phyloP scores from a whole-genome alignment of 2,113 vertebrate species.

The Lasiurus borealis region DNA sequence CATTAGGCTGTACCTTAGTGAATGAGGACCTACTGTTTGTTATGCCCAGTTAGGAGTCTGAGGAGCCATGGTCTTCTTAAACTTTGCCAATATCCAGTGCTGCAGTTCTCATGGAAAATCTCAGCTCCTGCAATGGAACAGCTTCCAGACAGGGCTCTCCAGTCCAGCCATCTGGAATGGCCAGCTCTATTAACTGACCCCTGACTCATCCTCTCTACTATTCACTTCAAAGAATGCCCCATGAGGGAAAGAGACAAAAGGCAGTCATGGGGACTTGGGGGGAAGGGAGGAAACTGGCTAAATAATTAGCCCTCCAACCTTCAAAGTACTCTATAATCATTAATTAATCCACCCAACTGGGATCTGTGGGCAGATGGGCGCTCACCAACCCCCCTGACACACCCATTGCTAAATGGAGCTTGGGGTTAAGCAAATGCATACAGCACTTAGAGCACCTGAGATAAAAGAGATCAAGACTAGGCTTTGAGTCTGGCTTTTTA shows the following conservation, averaged over 20 bases:
- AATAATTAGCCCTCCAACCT: constrained; percentile 80
- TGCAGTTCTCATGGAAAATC: not conserved
- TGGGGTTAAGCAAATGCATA: not conserved
- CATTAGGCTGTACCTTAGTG: not conserved
- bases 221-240: constrained; percentile 77
- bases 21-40: not conserved
- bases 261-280: constrained; percentile 27
- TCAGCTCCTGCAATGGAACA: not conserved
- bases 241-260: constrained; percentile 77
- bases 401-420: constrained; percentile 49
- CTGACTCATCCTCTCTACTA: constrained; percentile 59
- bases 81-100: not conserved
- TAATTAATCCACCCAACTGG: constrained; percentile 78
- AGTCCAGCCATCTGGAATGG: constrained; percentile 69
- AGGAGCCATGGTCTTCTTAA: not conserved
- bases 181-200: constrained; percentile 71
- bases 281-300: constrained; percentile 68
- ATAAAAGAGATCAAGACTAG: not conserved
- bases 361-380: constrained; percentile 69
- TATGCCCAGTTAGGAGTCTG: not conserved
- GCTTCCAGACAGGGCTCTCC: not conserved
- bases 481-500: not conserved
- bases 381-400: not conserved
- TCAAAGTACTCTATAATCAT: constrained; percentile 78
- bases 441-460: not conserved